Evolutionary conservation across 2,113 vertebrate genomes (phyloP).

Genomic region (Catharus minimus): DNA sequence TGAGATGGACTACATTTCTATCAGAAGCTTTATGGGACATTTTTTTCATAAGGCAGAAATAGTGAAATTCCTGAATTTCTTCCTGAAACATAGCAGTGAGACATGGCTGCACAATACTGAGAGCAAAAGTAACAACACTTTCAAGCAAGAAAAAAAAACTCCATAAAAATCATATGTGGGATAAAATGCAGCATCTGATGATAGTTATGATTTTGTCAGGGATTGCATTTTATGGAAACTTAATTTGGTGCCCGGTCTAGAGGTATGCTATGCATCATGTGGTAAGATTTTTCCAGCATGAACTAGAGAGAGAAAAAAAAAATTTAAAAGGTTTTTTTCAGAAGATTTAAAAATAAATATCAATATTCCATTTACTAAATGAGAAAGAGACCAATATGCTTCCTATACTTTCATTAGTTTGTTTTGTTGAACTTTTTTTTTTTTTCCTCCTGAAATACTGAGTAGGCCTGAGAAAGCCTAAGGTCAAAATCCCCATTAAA

Average conservation of each 20-base stretch:
- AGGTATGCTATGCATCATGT: background rate
- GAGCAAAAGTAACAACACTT: background rate
- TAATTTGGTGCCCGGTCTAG: background rate
- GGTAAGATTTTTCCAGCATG: background rate
- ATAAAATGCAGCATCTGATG: background rate
- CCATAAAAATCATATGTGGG: background rate
- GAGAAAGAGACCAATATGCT: background rate
- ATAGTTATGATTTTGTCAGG: background rate
- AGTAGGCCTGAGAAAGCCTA: background rate
- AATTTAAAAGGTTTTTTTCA: background rate
- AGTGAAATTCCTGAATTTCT: background rate
- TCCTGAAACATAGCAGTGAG: background rate
- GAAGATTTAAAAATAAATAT: background rate
- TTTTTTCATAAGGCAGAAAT: background rate
- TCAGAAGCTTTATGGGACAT: background rate
- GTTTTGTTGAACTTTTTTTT: background rate
- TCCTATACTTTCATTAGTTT: background rate
- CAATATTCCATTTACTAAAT: background rate
- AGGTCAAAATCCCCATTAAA: slow-evolving; percentile 4
- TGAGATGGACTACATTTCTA: background rate
- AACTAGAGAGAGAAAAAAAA: background rate
- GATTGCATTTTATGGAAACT: background rate
- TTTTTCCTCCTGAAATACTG: background rate
- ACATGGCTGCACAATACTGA: background rate
- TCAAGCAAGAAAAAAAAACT: background rate